Evolutionary conservation across 2,888 invertebrate genomes (phyloP).

Genomic region (Dioctria rufipes): DNA sequence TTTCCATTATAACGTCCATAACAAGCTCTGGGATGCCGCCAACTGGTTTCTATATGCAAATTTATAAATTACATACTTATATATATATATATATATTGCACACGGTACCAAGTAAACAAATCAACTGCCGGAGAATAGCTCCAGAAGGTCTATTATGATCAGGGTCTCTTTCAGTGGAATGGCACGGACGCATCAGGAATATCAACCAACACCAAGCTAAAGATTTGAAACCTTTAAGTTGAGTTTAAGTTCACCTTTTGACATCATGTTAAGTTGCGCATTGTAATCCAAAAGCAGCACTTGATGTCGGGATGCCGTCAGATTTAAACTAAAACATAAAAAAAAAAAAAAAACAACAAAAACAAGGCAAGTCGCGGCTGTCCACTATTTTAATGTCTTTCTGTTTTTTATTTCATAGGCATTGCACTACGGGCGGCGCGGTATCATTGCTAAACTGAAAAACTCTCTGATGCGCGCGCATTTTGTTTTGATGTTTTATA

Average conservation of each 20-base stretch:
- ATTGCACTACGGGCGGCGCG: background rate
- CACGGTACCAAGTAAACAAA: background rate
- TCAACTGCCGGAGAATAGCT: background rate
- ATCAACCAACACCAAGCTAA: conserved; percentile 3
- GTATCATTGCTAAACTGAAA: background rate
- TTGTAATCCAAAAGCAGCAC: conserved; percentile 32
- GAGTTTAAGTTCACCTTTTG: conserved; percentile 28
- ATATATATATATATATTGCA: background rate
- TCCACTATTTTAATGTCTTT: conserved; percentile 42
- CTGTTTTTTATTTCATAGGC: conserved; percentile 1
- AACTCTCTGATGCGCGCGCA: background rate
- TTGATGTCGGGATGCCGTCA: conserved; percentile 39
- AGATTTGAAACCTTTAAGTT: background rate
- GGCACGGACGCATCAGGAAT: conserved; percentile 30
- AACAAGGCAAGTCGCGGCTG: conserved; percentile 13
- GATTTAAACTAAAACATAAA: background rate
- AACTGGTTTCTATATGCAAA: conserved; percentile 2
- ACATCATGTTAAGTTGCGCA: conserved; percentile 21
- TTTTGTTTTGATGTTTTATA: conserved; percentile 22
- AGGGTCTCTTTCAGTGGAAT: background rate
- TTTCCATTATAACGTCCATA: no score
- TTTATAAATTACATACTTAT: background rate
- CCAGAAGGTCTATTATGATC: conserved; percentile 26
- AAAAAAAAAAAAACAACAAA: background rate
- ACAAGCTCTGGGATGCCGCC: background rate